These are phyloP conservation scores for Abscondita cerata DNA, from an alignment of 2,888 invertebrate genomes.

Conservation along the genomic window DNA sequence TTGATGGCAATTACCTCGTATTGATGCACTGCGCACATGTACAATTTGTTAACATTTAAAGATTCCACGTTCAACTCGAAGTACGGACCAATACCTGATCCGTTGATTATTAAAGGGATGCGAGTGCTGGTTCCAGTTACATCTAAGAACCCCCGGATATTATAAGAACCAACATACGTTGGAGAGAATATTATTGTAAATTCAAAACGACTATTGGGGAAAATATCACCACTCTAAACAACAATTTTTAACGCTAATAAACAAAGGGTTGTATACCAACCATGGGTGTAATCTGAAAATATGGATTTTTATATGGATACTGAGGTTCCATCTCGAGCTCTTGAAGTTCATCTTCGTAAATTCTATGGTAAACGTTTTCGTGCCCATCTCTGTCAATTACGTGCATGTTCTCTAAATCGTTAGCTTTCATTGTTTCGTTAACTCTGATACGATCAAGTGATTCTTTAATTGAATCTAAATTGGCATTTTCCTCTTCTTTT, in stretches of 20 bases:
- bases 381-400: slow-evolving; percentile 50
- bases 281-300: slow-evolving; percentile 62
- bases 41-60: slow-evolving; percentile 65
- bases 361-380: slow-evolving; percentile 55
- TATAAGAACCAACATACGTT: slow-evolving; percentile 61
- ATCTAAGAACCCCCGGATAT: slow-evolving; percentile 64
- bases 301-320: slow-evolving; percentile 50
- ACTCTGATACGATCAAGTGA: slow-evolving; percentile 46
- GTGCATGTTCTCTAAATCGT: slow-evolving; percentile 46
- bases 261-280: slow-evolving; percentile 50
- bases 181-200: slow-evolving; percentile 66
- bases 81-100: slow-evolving; percentile 65
- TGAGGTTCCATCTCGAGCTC: slow-evolving; percentile 48
- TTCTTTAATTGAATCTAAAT: slow-evolving; percentile 42
- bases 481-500: slow-evolving; percentile 55
- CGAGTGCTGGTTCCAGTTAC: slow-evolving; percentile 64
- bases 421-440: slow-evolving; percentile 45
- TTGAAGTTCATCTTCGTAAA: slow-evolving; percentile 56
- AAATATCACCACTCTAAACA: slow-evolving; percentile 64
- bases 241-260: neutral
- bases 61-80: slow-evolving; percentile 64
- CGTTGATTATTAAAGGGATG: slow-evolving; percentile 62
- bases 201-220: slow-evolving; percentile 64
- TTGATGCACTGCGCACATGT: slow-evolving; percentile 65
- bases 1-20: slow-evolving; percentile 68